Percentiles rank a stretch among this genome's conserved stretches.
Evolutionary conservation across 2,113 vertebrate species (phyloP).

Genomic region (Suncus etruscus): DNA sequence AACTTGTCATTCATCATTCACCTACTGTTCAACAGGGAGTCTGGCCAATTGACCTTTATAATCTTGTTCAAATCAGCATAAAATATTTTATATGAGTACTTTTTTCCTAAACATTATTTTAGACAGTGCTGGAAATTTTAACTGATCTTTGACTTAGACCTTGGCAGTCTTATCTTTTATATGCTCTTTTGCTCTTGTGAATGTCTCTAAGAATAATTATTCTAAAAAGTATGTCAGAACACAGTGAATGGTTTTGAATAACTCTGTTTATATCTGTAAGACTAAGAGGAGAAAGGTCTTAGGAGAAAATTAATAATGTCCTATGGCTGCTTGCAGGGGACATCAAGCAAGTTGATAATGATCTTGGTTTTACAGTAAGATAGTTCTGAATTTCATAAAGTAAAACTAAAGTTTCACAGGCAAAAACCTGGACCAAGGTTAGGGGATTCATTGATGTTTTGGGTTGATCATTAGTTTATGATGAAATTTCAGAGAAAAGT

Average conservation of each 20-base stretch:
- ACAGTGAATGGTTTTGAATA: constrained; percentile 73
- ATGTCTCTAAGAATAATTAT: constrained; percentile 63
- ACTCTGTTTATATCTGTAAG: constrained; percentile 71
- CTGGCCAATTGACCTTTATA: constrained; percentile 41
- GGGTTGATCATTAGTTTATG: neutral
- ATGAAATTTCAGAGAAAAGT: neutral
- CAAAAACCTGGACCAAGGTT: constrained; percentile 32
- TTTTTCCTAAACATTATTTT: constrained; percentile 73
- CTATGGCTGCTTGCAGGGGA: constrained; percentile 58
- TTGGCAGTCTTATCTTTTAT: constrained; percentile 73
- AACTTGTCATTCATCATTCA: neutral
- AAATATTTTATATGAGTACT: constrained; percentile 55
- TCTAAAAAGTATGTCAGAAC: constrained; percentile 76
- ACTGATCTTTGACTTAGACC: constrained; percentile 74
- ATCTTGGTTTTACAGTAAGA: constrained; percentile 68
- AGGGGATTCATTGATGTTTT: neutral
- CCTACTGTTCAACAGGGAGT: neutral
- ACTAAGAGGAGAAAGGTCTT: constrained; percentile 64
- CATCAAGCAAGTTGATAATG: constrained; percentile 67
- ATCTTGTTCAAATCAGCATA: constrained; percentile 64
- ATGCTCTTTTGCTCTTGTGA: constrained; percentile 67
- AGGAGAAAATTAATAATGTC: constrained; percentile 75
- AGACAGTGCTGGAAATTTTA: constrained; percentile 71
- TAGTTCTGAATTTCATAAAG: constrained; percentile 62
- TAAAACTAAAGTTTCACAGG: constrained; percentile 17